Evolutionary conservation across 23 tunicate species (phyloP), one percentile per base, ranked within the genome.

Genomic region (Styela clava): DNA sequence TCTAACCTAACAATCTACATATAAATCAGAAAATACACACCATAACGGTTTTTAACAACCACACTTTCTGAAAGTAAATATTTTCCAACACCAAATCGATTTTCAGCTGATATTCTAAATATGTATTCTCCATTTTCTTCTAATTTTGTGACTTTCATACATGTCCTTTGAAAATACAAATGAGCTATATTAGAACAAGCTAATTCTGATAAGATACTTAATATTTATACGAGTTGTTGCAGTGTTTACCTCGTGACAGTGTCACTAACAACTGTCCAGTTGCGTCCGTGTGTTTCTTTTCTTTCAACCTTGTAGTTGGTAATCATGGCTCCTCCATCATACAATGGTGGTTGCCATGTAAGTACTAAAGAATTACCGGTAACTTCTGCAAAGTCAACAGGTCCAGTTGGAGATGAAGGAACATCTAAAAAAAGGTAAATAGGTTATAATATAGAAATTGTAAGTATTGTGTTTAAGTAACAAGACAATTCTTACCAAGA

Each of bases 231-330:
- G n/a, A n/a, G n/a, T n/a, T n/a, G n/a, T n/a, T n/a, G n/a, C n/a
- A n/a, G n/a, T n/a, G n/a, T n/a, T n/a, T n/a, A 76, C 81, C 85
- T 70, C 26, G 99, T 95, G 24, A 89, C 95, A 28, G 99, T 84
- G 21, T 86, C 89, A 34, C 89, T 83, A 24, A 95, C 84, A 61
- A 34, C 37, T 3, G 35, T 51, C 99, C 99, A 95, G 78, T 81
- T 95, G n/a, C 86, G 88, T 70, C 85, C 70, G 70, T 90, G 90
- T 16, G 79, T 84, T 52, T 95, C 99, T 25, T 95, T 87, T 69
- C 88, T 83, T 69, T 95, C 99, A 21, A 95, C 96, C 32, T 90
- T 76, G 79, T 89, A 95, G 80, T 95, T 95, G 68, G 88, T 89
- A 25, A 95, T 74, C 19, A 89, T 31, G 23, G 99, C 91, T 2